A percentile compares a stretch with the other conserved stretches of the same genome.
phyloP scores from a whole-genome alignment of 2,113 vertebrate species.

The Atrichornis clamosus region DNA sequence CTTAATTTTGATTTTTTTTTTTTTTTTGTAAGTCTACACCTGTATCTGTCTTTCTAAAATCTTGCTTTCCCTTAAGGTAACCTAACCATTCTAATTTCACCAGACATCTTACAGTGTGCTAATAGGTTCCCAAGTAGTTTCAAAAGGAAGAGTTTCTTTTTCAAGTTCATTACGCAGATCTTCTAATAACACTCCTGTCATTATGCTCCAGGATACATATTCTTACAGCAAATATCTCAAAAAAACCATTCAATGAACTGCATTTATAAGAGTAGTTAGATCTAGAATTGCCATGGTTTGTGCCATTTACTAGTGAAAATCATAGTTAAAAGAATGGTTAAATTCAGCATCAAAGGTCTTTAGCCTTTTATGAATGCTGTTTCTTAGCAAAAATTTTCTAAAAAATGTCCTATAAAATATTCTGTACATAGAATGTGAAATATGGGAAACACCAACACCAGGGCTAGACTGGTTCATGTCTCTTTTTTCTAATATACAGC shows the following conservation, averaged over 20 bases:
- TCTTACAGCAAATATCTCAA: background rate
- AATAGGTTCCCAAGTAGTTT: background rate
- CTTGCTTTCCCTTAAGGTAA: background rate
- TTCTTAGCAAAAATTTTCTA: background rate
- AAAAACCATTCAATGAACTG: background rate
- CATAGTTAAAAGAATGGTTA: background rate
- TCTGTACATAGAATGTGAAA: background rate
- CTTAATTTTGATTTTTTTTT: background rate
- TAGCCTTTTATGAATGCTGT: background rate
- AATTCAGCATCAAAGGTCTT: background rate
- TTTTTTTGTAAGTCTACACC: background rate
- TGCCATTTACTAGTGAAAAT: background rate
- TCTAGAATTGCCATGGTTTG: background rate
- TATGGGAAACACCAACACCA: background rate
- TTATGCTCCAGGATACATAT: background rate
- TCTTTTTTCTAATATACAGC: background rate
- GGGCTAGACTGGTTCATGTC: background rate
- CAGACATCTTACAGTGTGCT: background rate
- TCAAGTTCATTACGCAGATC: background rate
- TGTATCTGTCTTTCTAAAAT: background rate
- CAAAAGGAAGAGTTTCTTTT: background rate
- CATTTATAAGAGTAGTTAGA: background rate
- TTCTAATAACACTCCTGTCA: background rate
- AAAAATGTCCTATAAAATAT: background rate
- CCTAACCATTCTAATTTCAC: background rate